Evolutionary conservation across 2,797 vertebrate species (phyloP).

Genomic region (Anguilla obscura): DNA sequence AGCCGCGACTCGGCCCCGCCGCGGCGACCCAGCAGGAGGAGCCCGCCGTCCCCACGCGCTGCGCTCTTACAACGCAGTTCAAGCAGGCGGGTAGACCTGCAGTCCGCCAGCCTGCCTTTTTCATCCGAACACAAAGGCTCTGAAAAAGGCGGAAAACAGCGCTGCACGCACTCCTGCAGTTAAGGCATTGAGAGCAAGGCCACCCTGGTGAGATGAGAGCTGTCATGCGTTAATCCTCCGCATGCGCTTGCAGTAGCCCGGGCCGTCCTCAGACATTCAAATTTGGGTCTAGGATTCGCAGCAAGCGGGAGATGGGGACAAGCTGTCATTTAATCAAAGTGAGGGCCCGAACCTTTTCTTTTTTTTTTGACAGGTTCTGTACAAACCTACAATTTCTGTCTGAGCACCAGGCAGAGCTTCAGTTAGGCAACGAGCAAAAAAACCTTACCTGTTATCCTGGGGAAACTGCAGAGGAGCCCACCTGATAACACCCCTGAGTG

Average conservation of each 20-base stretch:
- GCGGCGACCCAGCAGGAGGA: neutral
- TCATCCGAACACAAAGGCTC: neutral
- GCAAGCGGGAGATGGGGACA: neutral
- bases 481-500: conserved; percentile 41
- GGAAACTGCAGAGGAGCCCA: conserved; percentile 55
- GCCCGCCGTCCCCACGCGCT: neutral
- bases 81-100: neutral
- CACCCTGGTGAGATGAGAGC: neutral
- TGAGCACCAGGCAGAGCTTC: conserved; percentile 14
- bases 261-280: neutral
- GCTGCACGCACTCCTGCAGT: neutral
- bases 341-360: neutral
- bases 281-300: neutral
- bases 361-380: neutral
- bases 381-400: conserved; percentile 39
- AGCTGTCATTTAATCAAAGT: neutral
- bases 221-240: neutral
- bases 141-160: neutral
- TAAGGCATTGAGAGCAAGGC: neutral
- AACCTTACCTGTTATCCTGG: conserved; percentile 48
- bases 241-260: neutral
- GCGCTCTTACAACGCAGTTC: neutral
- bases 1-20: neutral
- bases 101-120: neutral
- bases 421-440: conserved; percentile 21